Base-by-base conservation (phyloP, 2,113 vertebrate genomes). In the Passer domesticus region DNA sequence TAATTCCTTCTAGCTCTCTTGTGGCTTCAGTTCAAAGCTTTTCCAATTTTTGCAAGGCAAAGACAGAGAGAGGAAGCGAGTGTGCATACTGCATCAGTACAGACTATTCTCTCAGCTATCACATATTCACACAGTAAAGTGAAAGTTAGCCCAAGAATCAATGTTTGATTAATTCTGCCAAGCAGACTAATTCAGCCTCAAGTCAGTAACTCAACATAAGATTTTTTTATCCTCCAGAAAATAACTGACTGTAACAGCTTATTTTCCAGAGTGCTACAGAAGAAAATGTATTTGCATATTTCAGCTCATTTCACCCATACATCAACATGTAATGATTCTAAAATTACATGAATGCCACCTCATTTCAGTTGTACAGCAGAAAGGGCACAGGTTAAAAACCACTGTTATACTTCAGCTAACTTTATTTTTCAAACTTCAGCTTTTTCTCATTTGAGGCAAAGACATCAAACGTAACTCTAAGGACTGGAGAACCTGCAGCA, bases 161-260 rank as follows among this genome's bases (percentile, higher is more conserved):
- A 74, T 91, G 55, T 90, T 80, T 95, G 90, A 97, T 92, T 94
- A 95, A 96, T 91, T 94, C 79, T 94, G 79, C 76, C 56, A 88
- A 78, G 90, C 50, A 86, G 67, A 90, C 47, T 90, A 90, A 78
- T 68, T 92, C 11, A 1, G 64, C 64, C 69, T 68, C 85, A 86
- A 95, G 67, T 76, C 82, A 95, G 75, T 90, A 95, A 68, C 56
- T 83, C 76, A 89, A 76, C 52, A 64, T 86, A 90, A 81, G 83
- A 88, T 85, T 67, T 30, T 58, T 83, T 86, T 60, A 70, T 47
- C 20, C 43, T 73, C 44, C 63, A 83, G 47, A 90, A 91, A 67
- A 95, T 53, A 50, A 88, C 75, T 43, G 75, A 63, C 55, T 88
- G 52, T 52, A 92, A 74, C 72, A 86, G 35, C 35, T 81, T 80